phyloP scores from a whole-genome alignment of 2,113 vertebrate genomes.

The Oryzias curvinotus region DNA sequence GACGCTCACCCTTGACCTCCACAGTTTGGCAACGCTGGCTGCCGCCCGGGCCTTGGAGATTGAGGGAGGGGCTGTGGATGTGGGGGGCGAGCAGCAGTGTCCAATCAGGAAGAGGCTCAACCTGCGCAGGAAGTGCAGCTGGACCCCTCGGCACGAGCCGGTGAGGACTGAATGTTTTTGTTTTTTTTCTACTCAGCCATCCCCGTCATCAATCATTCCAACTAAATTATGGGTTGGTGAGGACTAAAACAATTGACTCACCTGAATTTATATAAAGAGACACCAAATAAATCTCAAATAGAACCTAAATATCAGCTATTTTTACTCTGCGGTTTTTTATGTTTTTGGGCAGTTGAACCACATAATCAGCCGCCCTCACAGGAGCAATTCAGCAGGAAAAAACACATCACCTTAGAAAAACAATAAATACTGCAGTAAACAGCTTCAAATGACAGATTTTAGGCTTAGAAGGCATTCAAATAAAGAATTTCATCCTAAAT shows the following conservation, averaged over 20 bases:
- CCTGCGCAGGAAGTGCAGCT: slow-evolving; percentile 89
- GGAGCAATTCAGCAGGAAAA: too few species aligned
- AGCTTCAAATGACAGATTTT: too few species aligned
- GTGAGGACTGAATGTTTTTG: slow-evolving; percentile 71
- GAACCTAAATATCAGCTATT: background rate
- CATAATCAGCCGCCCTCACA: too few species aligned
- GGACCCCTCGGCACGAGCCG: slow-evolving; percentile 89
- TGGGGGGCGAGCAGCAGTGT: slow-evolving; percentile 36
- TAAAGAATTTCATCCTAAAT: too few species aligned
- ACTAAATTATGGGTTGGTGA: slow-evolving; percentile 8
- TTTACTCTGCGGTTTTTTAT: too few species aligned
- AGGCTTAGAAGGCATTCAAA: too few species aligned
- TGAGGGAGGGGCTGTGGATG: slow-evolving; percentile 46
- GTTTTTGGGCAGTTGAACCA: too few species aligned
- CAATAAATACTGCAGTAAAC: too few species aligned
- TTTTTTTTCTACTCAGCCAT: background rate
- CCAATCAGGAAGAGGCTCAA: slow-evolving; percentile 82
- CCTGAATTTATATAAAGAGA: slow-evolving; percentile 6
- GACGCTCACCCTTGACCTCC: slow-evolving; percentile 87
- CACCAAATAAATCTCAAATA: background rate
- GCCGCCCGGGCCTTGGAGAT: slow-evolving; percentile 86
- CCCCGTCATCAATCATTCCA: slow-evolving; percentile 28
- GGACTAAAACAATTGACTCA: slow-evolving; percentile 17
- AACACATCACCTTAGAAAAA: background rate
- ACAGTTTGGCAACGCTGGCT: slow-evolving; percentile 89